Evolutionary conservation across 2,888 invertebrate genomes (phyloP), one percentile per base, ranked within the genome.

Genomic region (Exocentrus adspersus): DNA sequence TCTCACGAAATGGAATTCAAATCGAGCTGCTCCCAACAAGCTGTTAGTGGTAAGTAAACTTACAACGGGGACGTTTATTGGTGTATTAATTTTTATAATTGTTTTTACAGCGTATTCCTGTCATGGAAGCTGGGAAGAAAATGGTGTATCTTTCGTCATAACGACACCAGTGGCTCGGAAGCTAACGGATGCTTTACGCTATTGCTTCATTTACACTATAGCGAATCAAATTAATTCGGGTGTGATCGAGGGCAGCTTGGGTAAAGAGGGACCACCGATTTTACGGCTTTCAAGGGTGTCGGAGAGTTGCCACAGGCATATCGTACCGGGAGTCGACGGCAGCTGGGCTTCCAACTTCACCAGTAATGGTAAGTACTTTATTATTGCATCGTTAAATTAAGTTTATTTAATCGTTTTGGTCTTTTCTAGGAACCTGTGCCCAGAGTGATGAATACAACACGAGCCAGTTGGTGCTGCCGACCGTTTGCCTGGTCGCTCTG

Each of bases 71-170:
- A 1, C n/a, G 0, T 72, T 32, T 6, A 17, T 45, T 14, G 53
- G n/a, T 19, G 30, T 14, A 32, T 60, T 53, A 12, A 16, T 12
- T 28, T 48, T 51, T 28, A 12, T n/a, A 32, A 45, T 48, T 45
- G 32, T 53, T 10, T 53, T 58, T 80, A 0, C 84, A 90, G 91
- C 87, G 48, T 92, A 90, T 82, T 87, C 87, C 0, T 92, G 92
- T 79, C 90, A 91, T 78, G 92, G 91, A 50, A 88, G 88, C 77
- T 92, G 92, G 92, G 84, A 86, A 70, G 88, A 88, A 67, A 87
- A 87, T 45, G 85, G 85, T 19, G 84, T 86, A 7, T 87, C 89
- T 69, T 90, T 87, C 81, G 86, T 91, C 72, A 88, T 92, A 67
- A 89, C 90, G n/a, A 89, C 90, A 2, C 87, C 87, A 0, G 77